Base-by-base conservation (phyloP, 1,140 invertebrate species). In the Tribolium castaneum region DNA sequence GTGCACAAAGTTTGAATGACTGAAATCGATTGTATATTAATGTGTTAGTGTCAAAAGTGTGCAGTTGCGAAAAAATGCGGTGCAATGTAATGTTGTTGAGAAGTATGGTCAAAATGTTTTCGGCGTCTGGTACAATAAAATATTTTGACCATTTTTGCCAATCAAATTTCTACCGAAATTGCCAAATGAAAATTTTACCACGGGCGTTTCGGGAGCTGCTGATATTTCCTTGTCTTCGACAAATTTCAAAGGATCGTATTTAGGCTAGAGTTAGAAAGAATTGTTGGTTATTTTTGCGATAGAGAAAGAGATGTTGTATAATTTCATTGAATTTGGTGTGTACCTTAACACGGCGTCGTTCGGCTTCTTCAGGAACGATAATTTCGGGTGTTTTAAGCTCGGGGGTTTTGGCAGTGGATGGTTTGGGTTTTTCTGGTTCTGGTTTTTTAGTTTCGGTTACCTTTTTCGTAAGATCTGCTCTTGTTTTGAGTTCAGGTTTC, bases 201-300 rank as follows among this genome's bases (percentile, higher is more conserved):
- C 59, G 12, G 59, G 59, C 12, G 25, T 13, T 35, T 66, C 30
- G 13, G 59, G 59, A 45, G 12, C 6, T 66, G 59, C 9, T 34
- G 12, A 13, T 25, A 35, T 25, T 72, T 72, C 70, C 45, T 72
- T 50, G n/a, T 85, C 84, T 34, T 83, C 82, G 25, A 82, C 77
- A 82, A 78, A 84, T 73, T 78, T 80, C 85, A 86, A 82, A 39
- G 85, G 85, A 80, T 86, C 80, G 74, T 84, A 84, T 71, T 78
- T 75, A 39, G 56, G 74, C 59, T 66, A 66, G 14, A 66, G 59
- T 66, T 66, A 66, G 22, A 66, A 25, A 66, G 22, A 66, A 66
- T 9, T 66, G 39, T 9, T 45, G 12, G 45, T 51, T 30, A 50
- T 19, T 50, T 49, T 72, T 16, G 19, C n/a, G 5, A 70, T 13